Percentiles rank a stretch among this genome's conserved stretches.
Evolutionary conservation across 2,797 vertebrate genomes (phyloP).

Genomic region (Periparus ater): DNA sequence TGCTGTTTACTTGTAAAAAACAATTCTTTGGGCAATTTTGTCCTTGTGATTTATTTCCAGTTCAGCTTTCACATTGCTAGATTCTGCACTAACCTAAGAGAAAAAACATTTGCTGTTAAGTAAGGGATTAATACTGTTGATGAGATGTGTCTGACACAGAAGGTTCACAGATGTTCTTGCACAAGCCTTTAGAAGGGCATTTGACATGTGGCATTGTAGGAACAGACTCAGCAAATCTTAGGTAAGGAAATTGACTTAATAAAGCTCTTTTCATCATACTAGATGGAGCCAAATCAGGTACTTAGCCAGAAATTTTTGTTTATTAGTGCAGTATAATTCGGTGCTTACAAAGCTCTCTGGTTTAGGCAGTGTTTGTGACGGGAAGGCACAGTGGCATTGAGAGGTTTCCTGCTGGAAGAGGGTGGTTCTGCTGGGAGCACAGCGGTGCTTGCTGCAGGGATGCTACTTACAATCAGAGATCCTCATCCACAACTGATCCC

Average conservation of each 20-base stretch:
- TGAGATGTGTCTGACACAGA: neutral
- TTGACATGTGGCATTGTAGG: neutral
- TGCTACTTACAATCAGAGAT: neutral
- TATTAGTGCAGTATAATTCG: neutral
- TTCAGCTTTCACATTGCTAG: neutral
- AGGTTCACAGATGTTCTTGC: neutral
- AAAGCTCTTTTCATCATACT: neutral
- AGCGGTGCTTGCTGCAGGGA: fast-evolving
- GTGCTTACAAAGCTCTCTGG: neutral
- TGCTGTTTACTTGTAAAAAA: neutral
- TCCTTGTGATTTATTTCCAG: neutral
- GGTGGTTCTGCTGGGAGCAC: fast-evolving
- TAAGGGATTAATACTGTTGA: neutral
- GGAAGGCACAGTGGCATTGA: fast-evolving
- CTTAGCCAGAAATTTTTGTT: neutral
- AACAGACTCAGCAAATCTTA: neutral
- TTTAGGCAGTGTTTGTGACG: neutral
- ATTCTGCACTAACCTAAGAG: neutral
- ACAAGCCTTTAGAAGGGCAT: neutral
- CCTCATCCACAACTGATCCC: neutral
- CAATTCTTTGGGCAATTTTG: neutral
- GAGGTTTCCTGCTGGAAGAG: neutral
- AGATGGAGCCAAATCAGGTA: neutral
- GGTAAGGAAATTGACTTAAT: constrained; percentile 1
- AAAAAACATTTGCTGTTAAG: neutral